Base-by-base conservation (phyloP, 2,113 vertebrate species). In the Zootoca vivipara region DNA sequence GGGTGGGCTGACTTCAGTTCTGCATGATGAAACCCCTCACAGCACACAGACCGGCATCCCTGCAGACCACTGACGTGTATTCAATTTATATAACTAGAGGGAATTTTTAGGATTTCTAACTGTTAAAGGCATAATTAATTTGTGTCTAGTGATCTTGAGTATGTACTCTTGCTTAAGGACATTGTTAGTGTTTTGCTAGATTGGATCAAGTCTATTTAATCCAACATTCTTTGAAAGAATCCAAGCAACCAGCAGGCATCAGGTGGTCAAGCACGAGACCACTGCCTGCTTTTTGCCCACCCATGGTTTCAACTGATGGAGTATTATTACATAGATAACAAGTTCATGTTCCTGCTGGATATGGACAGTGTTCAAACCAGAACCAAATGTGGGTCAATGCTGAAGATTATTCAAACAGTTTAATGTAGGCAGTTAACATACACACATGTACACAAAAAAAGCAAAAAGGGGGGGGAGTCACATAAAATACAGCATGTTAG, bases 311-410 rank as follows among this genome's bases (percentile, higher is more conserved):
- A 82, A 82, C 69, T 64, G 65, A 22, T 89, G 82, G 56, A 89
- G 73, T 83, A 83, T 30, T 80, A 86, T 30, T 80, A 86, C 80
- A 91, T 58, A 93, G 85, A 95, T 16, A 52, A 85, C 85, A 90
- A 88, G 72, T 73, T 92, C 85, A 18, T 18, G 90, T 91, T 52
- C 85, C 74, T 90, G 0, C n/a, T 82, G 75, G 0, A 24, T 80
- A 1, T 0, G 18, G 73, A 87, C 33, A 89, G 81, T 20, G 35
- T 93, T 92, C 85, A 94, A 90, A 93, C 62, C 85, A 95, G 89
- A 78, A 89, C 83, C 28, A 85, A 89, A 1, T 90, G 88, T 91
- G 73, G 38, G 73, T 73, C 83, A 80, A 88, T 74, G 86, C 38
- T 10, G 64, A 52, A 91, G 89, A 81, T 70, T 42, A 35, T 69